Evolutionary conservation across 2,797 vertebrate genomes (phyloP).

Genomic region (Lacerta bilineata): DNA sequence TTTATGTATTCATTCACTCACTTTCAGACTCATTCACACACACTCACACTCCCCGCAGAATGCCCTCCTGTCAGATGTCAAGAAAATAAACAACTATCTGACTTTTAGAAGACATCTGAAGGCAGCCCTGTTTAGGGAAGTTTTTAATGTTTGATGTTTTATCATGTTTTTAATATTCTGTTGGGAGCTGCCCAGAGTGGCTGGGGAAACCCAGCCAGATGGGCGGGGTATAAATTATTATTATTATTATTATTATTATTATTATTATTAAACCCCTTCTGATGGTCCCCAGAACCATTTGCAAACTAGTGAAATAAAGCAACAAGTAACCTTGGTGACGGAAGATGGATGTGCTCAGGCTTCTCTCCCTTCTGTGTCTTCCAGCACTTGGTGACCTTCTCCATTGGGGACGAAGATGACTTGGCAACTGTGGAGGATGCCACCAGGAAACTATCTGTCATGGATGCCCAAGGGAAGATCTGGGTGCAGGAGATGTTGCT

Average conservation of each 20-base stretch:
- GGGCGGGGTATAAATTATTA: too few species aligned
- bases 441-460: slow-evolving; percentile 77
- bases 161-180: too few species aligned
- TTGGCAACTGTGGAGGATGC: slow-evolving; percentile 88
- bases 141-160: too few species aligned
- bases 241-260: too few species aligned
- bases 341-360: slow-evolving; percentile 57
- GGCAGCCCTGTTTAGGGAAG: too few species aligned
- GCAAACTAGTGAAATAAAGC: not conserved
- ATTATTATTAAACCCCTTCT: too few species aligned
- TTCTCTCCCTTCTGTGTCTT: slow-evolving; percentile 87
- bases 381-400: slow-evolving; percentile 82
- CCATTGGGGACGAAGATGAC: slow-evolving; percentile 83
- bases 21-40: too few species aligned
- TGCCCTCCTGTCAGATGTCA: too few species aligned
- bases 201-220: too few species aligned
- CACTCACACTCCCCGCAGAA: not conserved
- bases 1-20: not conserved
- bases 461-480: slow-evolving; percentile 84
- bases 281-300: not conserved
- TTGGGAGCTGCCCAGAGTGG: too few species aligned
- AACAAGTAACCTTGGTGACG: slow-evolving; percentile 74
- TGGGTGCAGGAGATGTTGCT: slow-evolving; percentile 89
- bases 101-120: too few species aligned
- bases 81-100: too few species aligned